These are phyloP conservation scores for Bombus superbus DNA, from an alignment of 1,140 invertebrate genomes.

Conservation along the genomic window DNA sequence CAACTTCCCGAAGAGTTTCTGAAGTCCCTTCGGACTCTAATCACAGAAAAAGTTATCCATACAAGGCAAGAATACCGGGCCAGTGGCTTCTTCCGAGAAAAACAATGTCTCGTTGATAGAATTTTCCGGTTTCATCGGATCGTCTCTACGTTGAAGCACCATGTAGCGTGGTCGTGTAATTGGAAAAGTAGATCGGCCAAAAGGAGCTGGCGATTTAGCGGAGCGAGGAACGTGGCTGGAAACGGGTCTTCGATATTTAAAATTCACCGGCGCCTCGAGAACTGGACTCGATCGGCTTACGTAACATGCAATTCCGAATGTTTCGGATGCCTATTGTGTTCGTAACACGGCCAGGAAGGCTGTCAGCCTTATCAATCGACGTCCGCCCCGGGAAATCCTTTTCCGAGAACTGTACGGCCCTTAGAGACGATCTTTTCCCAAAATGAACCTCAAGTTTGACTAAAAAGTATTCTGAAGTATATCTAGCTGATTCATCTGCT, in stretches of 20 bases:
- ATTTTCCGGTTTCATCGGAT: constrained; percentile 8
- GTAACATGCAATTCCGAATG: constrained; percentile 34
- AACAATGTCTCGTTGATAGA: not conserved
- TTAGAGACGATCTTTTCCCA: not conserved
- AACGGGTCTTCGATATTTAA: constrained; percentile 39
- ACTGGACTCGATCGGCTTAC: constrained; percentile 24
- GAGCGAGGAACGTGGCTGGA: constrained; percentile 17
- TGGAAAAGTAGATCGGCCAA: not conserved
- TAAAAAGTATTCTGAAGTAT: not conserved
- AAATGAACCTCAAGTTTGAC: too few species aligned
- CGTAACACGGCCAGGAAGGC: not conserved
- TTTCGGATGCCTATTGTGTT: constrained; percentile 45
- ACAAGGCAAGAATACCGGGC: not conserved
- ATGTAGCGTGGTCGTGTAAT: too few species aligned
- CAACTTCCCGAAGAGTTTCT: not conserved
- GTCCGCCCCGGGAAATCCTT: not conserved
- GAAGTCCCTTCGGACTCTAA: not conserved
- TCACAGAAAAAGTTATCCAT: not conserved
- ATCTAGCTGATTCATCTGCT: not conserved
- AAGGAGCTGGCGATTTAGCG: not conserved
- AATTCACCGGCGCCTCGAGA: constrained; percentile 12
- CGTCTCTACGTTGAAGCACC: too few species aligned
- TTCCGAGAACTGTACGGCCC: not conserved
- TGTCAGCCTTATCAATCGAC: constrained; percentile 2
- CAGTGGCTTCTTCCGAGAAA: not conserved